phyloP scores from a whole-genome alignment of 1,140 invertebrate species.

The Linepithema humile region DNA sequence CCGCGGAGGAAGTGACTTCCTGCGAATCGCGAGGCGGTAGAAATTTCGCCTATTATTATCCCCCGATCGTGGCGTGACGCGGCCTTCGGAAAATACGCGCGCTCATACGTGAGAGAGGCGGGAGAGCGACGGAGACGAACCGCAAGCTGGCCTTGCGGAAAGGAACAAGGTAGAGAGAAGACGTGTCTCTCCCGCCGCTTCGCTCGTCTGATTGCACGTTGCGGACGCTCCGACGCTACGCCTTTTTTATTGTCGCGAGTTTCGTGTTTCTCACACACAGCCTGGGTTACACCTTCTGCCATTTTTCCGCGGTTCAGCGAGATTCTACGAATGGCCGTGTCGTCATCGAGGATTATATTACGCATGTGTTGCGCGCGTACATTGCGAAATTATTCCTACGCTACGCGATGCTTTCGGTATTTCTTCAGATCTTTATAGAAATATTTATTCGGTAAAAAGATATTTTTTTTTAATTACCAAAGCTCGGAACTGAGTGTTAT shows the following conservation, averaged over 20 bases:
- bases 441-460: background rate
- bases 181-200: conserved; percentile 7
- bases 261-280: conserved; percentile 32
- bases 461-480: background rate
- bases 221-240: background rate
- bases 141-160: conserved; percentile 38
- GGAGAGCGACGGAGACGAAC: conserved; percentile 37
- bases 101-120: conserved; percentile 29
- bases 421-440: background rate
- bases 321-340: conserved; percentile 3
- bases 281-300: background rate
- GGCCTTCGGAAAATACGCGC: conserved; percentile 52
- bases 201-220: conserved; percentile 45
- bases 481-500: background rate
- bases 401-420: background rate
- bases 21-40: conserved; percentile 61
- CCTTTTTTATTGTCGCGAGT: conserved; percentile 38
- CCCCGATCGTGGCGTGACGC: conserved; percentile 51
- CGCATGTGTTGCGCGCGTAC: background rate
- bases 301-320: background rate
- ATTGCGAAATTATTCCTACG: background rate
- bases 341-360: conserved; percentile 3
- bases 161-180: conserved; percentile 38
- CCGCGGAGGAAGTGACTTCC: conserved; percentile 67
- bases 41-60: conserved; percentile 70